Evolutionary conservation across 2,888 invertebrate genomes (phyloP), one percentile per base, ranked within the genome.

Genomic region (Empis livida): DNA sequence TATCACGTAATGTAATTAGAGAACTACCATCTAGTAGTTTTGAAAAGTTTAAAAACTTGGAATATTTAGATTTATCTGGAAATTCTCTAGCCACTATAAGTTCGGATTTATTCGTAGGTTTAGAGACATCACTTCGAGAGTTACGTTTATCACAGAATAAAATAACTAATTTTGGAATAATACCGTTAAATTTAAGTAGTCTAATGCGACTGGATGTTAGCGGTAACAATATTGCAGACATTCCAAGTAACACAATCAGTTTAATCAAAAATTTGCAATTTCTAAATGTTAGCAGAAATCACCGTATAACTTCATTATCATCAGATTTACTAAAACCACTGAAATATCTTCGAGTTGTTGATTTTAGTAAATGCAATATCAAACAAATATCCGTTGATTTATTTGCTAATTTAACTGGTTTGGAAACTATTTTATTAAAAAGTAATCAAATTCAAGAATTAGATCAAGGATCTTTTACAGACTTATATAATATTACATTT

Each of bases 1-100:
- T 93, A 30, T 82, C 88, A 0, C 78, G 86, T 52, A 93, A 93
- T 65, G 82, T 92, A 3, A 86, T 93, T 35, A 76, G 90, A 44
- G 91, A 92, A 71, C 72, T 93, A 49, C 91, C 91, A 0, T 65
- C 82, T 0, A 82, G 79, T 20, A 82, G 88, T 2, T 91, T 92
- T 62, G 79, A 82, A 58, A 80, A 83, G 63, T 88, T 88, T 62
- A 79, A 81, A 61, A 78, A 77, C 53, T 71, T 91, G 43, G 61
- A 64, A 51, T 76, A 77, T 54, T 72, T 92, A 53, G 87, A 90
- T 61, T 70, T 92, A 31, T 83, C 84, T 20, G 85, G 89, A 23
- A 91, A 91, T 62, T 77, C 87, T 49, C 67, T 89, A 44, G 79
- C 82, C 16, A 73, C 76, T 14, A 73, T 89, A 44, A 78, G 79